Base-by-base conservation (phyloP, 92 coral and sea anemone genomes). In the Zoanthus gigantus region DNA sequence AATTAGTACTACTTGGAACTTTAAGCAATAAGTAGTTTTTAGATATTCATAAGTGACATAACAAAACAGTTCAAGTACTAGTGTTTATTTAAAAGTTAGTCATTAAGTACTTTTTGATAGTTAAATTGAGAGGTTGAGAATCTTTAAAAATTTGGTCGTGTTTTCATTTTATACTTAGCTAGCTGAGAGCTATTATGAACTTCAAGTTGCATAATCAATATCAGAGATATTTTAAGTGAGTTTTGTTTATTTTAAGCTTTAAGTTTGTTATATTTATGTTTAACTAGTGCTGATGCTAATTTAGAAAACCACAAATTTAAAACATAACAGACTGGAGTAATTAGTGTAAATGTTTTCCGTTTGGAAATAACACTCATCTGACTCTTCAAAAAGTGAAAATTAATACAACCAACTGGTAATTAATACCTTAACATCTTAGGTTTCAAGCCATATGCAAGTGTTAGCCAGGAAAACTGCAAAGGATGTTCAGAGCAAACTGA, bases 371-470 rank as follows among this genome's bases (percentile, higher is more conserved):
- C 42, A 37, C 42, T 23, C 23, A 23, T 0, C 23, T 37, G 42
- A 37, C 42, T 37, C 2, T 2, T 37, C 42, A 37, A 37, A 1
- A 1, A 37, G 4, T 37, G 42, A 37, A 63, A 63, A 63, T 37
- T 37, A 37, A 63, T 63, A 63, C 23, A 63, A 63, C 9, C 9
- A 63, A 63, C 69, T 77, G 67, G 82, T 42, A 50, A 7, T 81
- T 42, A 50, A 7, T 81, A 47, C 85, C 85, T 81, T 81, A 81
- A 81, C 58, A 65, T 18, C 61, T 65, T 71, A 81, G 98, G 98
- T 95, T 87, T 95, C 98, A 93, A 95, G 98, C 79, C 98, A 95
- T 92, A 95, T 95, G 45, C 98, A 95, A 92, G 98, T 95, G 77
- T 85, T 95, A 89, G 96, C 98, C 66, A 84, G 95, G 83, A 95